Base-by-base conservation (phyloP, 2,888 invertebrate species). In the Dasysyrphus albostriatus region DNA sequence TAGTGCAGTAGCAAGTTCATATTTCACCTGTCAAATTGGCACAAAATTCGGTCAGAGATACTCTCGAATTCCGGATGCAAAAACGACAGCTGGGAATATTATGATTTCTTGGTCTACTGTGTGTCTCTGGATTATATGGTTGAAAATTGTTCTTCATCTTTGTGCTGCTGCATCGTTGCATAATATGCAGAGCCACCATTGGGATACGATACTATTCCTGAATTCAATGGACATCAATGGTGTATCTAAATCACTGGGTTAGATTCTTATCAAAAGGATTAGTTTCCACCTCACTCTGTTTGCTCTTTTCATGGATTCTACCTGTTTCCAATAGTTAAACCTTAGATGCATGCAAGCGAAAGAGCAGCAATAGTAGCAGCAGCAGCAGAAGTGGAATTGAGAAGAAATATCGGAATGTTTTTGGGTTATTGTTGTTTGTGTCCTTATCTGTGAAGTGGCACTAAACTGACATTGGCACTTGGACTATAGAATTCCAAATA, bases 241-340 rank as follows among this genome's bases (percentile, higher is more conserved):
- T 78, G 75, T 63, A 83, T 75, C 87, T 74, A 78, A 78, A 82
- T 87, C 83, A 87, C 65, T 83, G 44, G 87, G 87, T 79, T 83
- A 87, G 87, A 83, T 87, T 87, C 72, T 82, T 87, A 87, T 87
- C 87, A 70, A 82, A 87, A 75, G 87, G 83, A 87, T 87, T 87
- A 87, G 83, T 65, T 82, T 78, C 61, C 42, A 69, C 49, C 77
- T 77, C 67, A 37, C 5, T 67, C n/a, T 37, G 34, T 61, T 32
- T 47, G 47, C 32, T 42, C 58, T 42, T 54, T 76, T 24, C 34
- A 65, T 34, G 16, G 9, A 54, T 12, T 67, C 47, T 83, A 85
- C 84, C 84, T 85, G 84, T 73, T 72, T 67, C 32, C 59, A 65
- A 59, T 42, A 29, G 63, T 63, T 14, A 12, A 49, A 51, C 32